Evolutionary conservation across 2,888 invertebrate species (phyloP).

Genomic region (Erebia epiphron): DNA sequence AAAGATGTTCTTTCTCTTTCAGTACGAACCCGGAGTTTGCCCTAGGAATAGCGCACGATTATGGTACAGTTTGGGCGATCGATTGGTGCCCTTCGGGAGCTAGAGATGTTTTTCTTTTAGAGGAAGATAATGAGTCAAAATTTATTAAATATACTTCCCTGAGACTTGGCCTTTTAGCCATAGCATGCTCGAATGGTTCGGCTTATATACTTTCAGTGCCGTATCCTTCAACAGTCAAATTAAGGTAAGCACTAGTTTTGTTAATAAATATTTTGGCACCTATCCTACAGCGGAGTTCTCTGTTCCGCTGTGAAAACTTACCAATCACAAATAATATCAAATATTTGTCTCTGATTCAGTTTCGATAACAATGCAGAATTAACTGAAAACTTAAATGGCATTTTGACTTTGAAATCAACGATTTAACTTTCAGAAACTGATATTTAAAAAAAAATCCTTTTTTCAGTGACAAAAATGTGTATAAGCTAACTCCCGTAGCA

Average conservation of each 20-base stretch:
- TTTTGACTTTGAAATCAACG: not conserved
- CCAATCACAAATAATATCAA: not conserved
- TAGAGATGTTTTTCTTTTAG: constrained; percentile 61
- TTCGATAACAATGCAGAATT: too few species aligned
- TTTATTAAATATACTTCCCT: constrained; percentile 41
- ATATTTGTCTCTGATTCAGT: not conserved
- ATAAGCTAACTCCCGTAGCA: constrained; percentile 72
- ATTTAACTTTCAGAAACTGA: not conserved
- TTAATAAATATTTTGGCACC: not conserved
- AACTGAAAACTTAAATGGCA: not conserved
- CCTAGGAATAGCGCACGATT: constrained; percentile 84
- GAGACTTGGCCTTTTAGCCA: constrained; percentile 87
- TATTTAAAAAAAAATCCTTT: not conserved
- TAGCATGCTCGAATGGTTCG: constrained; percentile 85
- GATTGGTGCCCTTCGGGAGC: constrained; percentile 91
- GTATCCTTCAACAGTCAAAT: constrained; percentile 59
- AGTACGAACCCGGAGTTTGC: constrained; percentile 64
- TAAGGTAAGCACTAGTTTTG: constrained; percentile 47
- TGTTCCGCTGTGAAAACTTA: not conserved
- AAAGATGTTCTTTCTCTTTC: constrained; percentile 36
- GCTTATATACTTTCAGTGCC: constrained; percentile 85
- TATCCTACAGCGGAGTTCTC: too few species aligned
- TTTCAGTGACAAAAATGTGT: constrained; percentile 65
- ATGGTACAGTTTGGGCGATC: constrained; percentile 86
- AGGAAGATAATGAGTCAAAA: not conserved